Evolutionary conservation across 1,140 invertebrate species (phyloP).

Genomic region (Caenorhabditis briggsae): DNA sequence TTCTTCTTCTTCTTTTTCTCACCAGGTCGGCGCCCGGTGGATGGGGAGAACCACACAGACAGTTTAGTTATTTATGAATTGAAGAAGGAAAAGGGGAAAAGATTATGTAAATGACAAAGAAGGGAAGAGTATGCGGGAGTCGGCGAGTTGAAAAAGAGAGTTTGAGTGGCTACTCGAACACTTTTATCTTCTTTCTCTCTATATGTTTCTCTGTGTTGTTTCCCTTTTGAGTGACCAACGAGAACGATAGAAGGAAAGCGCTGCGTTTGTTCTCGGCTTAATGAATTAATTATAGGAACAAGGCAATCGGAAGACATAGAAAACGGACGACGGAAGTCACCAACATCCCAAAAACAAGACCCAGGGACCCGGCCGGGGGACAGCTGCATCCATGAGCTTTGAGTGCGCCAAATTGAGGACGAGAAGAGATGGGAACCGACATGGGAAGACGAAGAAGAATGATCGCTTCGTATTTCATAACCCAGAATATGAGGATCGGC

Average conservation of each 20-base stretch:
- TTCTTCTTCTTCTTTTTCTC: neutral
- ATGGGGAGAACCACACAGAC: constrained; percentile 4
- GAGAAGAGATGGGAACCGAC: neutral
- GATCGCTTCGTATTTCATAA: constrained; percentile 46
- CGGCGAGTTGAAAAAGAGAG: constrained; percentile 1
- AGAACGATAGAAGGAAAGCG: neutral
- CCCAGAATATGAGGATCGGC: neutral
- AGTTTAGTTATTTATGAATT: constrained; percentile 54
- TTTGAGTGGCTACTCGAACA: constrained; percentile 43
- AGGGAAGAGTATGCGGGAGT: neutral
- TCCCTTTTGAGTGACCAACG: neutral
- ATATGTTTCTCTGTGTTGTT: constrained; percentile 13
- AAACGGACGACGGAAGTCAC: constrained; percentile 22
- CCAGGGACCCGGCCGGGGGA: neutral
- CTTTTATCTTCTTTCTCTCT: neutral
- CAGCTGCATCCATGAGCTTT: constrained; percentile 47
- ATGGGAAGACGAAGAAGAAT: constrained; percentile 17
- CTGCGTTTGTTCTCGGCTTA: constrained; percentile 53
- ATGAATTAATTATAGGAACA: constrained; percentile 56
- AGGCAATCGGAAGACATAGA: constrained; percentile 33
- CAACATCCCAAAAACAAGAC: neutral
- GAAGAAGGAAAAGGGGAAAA: neutral
- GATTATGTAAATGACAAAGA: constrained; percentile 54
- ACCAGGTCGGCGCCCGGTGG: neutral
- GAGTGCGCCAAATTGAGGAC: constrained; percentile 35